phyloP scores from a whole-genome alignment of 2,888 invertebrate genomes.

The Erebia ligea region DNA sequence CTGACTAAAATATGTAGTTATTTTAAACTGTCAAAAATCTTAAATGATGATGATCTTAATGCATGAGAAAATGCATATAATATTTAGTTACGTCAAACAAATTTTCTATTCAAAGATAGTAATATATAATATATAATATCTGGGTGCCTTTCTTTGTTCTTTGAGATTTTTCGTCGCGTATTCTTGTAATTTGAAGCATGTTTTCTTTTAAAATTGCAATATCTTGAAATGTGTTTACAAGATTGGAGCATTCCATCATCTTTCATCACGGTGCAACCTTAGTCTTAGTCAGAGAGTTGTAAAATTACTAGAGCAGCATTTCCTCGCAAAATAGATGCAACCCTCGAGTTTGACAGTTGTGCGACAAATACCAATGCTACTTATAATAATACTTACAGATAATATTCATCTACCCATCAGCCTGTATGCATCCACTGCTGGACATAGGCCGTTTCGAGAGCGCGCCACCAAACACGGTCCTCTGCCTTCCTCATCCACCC shows the following conservation, averaged over 20 bases:
- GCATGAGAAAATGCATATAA: not conserved
- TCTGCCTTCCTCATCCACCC: no score
- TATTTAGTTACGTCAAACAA: not conserved
- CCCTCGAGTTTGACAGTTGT: no score
- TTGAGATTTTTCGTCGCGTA: constrained; percentile 2
- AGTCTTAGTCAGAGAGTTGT: not conserved
- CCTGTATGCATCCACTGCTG: no score
- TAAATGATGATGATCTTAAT: constrained; percentile 5
- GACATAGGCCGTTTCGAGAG: no score
- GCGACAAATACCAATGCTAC: no score
- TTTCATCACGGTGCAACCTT: constrained; percentile 18
- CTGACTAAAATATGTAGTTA: not conserved
- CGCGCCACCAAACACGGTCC: no score
- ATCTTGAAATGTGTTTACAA: constrained; percentile 21
- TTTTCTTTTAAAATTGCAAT: constrained; percentile 20
- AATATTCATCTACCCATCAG: no score
- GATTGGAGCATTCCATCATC: constrained; percentile 25
- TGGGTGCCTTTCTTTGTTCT: constrained; percentile 1
- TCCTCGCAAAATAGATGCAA: not conserved
- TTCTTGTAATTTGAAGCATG: constrained; percentile 1
- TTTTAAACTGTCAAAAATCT: not conserved
- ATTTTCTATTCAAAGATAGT: not conserved
- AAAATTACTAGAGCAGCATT: not conserved
- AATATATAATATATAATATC: not conserved
- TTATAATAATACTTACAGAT: no score